Percentiles rank a stretch among this genome's conserved stretches.
These are phyloP conservation scores for Nixonia krombeini DNA, from an alignment of 1,140 invertebrate species.

Conservation along the genomic window DNA sequence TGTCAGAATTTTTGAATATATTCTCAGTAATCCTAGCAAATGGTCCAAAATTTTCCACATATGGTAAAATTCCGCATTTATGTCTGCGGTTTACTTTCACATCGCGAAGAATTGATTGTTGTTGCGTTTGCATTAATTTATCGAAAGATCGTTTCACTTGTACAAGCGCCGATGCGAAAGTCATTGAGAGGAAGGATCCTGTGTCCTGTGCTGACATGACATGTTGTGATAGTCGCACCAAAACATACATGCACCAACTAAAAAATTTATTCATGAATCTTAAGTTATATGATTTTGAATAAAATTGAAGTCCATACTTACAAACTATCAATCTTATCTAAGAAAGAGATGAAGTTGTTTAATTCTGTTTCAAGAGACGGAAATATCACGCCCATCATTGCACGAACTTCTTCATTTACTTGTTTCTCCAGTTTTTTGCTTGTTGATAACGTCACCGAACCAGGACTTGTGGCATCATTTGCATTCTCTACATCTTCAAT, in stretches of 20 bases:
- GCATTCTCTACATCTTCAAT: slow-evolving; percentile 57
- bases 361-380: slow-evolving; percentile 88
- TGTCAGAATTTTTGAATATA: slow-evolving; percentile 89
- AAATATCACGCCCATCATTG: slow-evolving; percentile 91
- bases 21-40: slow-evolving; percentile 90
- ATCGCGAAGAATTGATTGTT: slow-evolving; percentile 86
- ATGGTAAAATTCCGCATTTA: slow-evolving; percentile 93
- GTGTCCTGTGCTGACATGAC: slow-evolving; percentile 92
- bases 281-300: too few species aligned
- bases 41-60: slow-evolving; percentile 91
- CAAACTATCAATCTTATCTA: slow-evolving; percentile 91
- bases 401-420: slow-evolving; percentile 84
- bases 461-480: slow-evolving; percentile 58
- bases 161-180: slow-evolving; percentile 89
- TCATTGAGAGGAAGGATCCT: slow-evolving; percentile 92
- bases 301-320: slow-evolving; percentile 71
- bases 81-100: slow-evolving; percentile 79
- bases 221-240: slow-evolving; percentile 90
- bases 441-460: slow-evolving; percentile 63
- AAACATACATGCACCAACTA: slow-evolving; percentile 93
- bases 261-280: slow-evolving; percentile 61
- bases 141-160: slow-evolving; percentile 97
- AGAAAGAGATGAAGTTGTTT: slow-evolving; percentile 85
- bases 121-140: slow-evolving; percentile 90
- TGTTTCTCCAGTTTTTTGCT: slow-evolving; percentile 79